Conservation (phyloP, 2,113 vertebrate species). For the Saccopteryx bilineata region DNA sequence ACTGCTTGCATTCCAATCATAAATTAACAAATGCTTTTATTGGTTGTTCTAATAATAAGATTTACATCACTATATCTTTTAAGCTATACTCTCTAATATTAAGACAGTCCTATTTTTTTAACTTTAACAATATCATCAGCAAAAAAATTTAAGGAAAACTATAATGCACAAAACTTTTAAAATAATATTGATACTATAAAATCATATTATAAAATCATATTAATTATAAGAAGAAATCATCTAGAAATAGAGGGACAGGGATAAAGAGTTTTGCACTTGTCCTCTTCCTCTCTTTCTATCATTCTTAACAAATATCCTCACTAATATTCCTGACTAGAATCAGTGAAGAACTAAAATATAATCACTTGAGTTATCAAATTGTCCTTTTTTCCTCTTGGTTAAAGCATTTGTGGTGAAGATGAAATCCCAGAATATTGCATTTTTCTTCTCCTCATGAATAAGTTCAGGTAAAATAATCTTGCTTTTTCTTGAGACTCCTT, state of each 20-base stretch:
- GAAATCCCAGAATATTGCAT: not conserved
- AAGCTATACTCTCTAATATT: not conserved
- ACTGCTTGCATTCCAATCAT: not conserved
- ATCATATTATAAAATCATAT: not conserved
- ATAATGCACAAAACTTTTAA: not conserved
- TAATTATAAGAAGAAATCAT: not conserved
- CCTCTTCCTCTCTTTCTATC: not conserved
- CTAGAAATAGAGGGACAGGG: not conserved
- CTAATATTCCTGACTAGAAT: not conserved
- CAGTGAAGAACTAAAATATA: not conserved
- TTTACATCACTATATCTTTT: not conserved
- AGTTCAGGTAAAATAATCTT: not conserved
- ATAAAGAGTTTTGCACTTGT: not conserved
- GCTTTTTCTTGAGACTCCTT: not conserved
- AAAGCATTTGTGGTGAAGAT: not conserved
- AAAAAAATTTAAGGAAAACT: not conserved
- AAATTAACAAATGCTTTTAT: constrained; percentile 40
- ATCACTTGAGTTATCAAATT: not conserved
- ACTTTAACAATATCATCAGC: not conserved
- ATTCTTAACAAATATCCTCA: not conserved
- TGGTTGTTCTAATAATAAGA: constrained; percentile 11
- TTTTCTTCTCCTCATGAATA: not conserved
- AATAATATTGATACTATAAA: constrained; percentile 1
- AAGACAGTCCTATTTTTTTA: not conserved
- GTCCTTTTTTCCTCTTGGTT: not conserved